Conservation (phyloP, 2,888 invertebrate genomes). For the Drosophila merina region DNA sequence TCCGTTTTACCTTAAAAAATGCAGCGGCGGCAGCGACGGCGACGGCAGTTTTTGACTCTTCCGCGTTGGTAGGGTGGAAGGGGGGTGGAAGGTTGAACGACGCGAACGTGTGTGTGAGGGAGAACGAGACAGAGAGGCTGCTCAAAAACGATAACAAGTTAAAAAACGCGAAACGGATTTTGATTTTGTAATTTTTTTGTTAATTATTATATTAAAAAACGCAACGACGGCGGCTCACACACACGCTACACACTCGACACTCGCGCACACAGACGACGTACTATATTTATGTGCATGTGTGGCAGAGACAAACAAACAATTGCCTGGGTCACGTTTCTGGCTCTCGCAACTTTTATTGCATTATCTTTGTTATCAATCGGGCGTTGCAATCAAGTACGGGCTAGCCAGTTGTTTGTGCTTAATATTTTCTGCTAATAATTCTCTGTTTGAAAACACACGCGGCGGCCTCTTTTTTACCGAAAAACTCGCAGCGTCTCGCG, state of each 20-base stretch:
- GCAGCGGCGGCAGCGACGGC: slow-evolving; percentile 45
- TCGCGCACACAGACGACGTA: slow-evolving; percentile 27
- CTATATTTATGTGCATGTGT: slow-evolving; percentile 13
- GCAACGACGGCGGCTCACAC: slow-evolving; percentile 37
- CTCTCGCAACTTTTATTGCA: slow-evolving; percentile 45
- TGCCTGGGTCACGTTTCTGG: slow-evolving; percentile 53
- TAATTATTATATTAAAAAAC: slow-evolving; percentile 38
- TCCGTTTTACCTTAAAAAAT: slow-evolving; percentile 58
- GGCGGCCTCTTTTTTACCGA: slow-evolving; percentile 9
- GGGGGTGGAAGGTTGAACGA: slow-evolving; percentile 4
- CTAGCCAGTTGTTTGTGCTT: slow-evolving; percentile 13
- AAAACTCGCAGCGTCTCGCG: neutral
- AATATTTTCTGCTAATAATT: neutral
- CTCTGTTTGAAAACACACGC: slow-evolving; percentile 23
- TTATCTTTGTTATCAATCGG: slow-evolving; percentile 70
- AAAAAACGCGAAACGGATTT: slow-evolving; percentile 66
- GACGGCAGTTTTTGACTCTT: slow-evolving; percentile 56
- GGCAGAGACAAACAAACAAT: slow-evolving; percentile 49
- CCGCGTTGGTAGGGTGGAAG: slow-evolving; percentile 54
- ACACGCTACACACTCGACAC: slow-evolving; percentile 29
- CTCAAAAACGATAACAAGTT: slow-evolving; percentile 45
- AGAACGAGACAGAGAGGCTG: slow-evolving; percentile 18
- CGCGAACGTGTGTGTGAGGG: slow-evolving; percentile 39
- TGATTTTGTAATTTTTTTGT: slow-evolving; percentile 58
- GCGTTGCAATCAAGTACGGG: slow-evolving; percentile 11